Percentiles rank a stretch among this genome's conserved stretches.
These are phyloP conservation scores for Eristalis tenax DNA, from an alignment of 2,888 invertebrate genomes.

Conservation along the genomic window DNA sequence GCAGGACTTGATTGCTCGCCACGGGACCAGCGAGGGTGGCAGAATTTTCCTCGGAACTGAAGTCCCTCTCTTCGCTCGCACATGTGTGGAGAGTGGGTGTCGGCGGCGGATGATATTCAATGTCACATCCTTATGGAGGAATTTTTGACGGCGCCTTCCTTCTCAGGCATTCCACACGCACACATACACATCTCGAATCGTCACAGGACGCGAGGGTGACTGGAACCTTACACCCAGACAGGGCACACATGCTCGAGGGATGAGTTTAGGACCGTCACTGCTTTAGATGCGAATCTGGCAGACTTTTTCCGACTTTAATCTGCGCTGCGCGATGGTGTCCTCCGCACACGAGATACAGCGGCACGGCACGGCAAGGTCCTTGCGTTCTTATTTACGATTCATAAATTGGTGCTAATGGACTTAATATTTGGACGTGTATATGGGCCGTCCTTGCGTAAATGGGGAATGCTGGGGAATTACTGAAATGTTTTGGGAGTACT, in stretches of 20 bases:
- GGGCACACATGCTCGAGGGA: not conserved
- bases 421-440: constrained; percentile 38
- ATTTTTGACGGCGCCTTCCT: constrained; percentile 38
- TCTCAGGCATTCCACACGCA: not conserved
- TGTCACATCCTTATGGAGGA: constrained; percentile 10
- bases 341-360: not conserved
- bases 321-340: not conserved
- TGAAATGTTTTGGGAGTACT: not conserved
- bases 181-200: not conserved
- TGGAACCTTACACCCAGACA: not conserved
- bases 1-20: not conserved
- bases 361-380: constrained; percentile 3
- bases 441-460: not conserved
- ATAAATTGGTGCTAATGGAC: constrained; percentile 59
- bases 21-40: not conserved
- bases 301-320: not conserved
- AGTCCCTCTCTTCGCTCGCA: not conserved
- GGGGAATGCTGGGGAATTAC: not conserved
- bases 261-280: not conserved
- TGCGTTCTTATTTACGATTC: constrained; percentile 40
- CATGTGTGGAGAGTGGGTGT: too few species aligned
- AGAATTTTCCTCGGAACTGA: not conserved
- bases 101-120: not conserved
- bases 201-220: not conserved
- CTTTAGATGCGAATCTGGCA: not conserved